phyloP scores from a whole-genome alignment of 2,113 vertebrate species.

The Stigmatopora nigra region DNA sequence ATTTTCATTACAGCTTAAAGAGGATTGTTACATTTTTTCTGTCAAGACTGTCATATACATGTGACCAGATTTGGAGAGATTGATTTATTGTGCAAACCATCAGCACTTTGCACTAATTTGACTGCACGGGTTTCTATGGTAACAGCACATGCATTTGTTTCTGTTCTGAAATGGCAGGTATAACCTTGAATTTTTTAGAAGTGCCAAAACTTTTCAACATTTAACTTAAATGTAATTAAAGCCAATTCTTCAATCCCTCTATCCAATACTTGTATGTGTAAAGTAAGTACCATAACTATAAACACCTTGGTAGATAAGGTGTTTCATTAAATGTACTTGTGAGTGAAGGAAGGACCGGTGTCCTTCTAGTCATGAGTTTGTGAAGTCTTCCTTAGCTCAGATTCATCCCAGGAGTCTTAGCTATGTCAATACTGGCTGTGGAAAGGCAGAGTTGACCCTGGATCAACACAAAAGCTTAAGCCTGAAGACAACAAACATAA shows the following conservation, averaged over 20 bases:
- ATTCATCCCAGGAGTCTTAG: conserved; percentile 44
- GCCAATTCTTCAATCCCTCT: no score
- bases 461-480: conserved; percentile 70
- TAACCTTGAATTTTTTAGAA: not conserved
- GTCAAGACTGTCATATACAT: not conserved
- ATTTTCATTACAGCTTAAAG: no score
- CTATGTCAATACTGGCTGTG: conserved; percentile 57
- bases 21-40: not conserved
- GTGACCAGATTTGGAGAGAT: not conserved
- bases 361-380: conserved; percentile 11
- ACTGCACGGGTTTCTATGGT: not conserved
- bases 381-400: conserved; percentile 32
- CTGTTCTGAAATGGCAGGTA: not conserved
- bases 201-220: not conserved
- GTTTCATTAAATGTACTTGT: not conserved
- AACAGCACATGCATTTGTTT: not conserved
- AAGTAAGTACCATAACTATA: not conserved
- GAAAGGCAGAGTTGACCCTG: conserved; percentile 50
- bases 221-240: not conserved
- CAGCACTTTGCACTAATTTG: not conserved
- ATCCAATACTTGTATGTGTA: not conserved
- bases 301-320: not conserved
- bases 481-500: conserved; percentile 47
- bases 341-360: conserved; percentile 7
- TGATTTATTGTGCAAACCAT: not conserved